A percentile compares a stretch with the other conserved stretches of the same genome.
phyloP scores from a whole-genome alignment of 2,113 vertebrate genomes.

The Globicephala melas region DNA sequence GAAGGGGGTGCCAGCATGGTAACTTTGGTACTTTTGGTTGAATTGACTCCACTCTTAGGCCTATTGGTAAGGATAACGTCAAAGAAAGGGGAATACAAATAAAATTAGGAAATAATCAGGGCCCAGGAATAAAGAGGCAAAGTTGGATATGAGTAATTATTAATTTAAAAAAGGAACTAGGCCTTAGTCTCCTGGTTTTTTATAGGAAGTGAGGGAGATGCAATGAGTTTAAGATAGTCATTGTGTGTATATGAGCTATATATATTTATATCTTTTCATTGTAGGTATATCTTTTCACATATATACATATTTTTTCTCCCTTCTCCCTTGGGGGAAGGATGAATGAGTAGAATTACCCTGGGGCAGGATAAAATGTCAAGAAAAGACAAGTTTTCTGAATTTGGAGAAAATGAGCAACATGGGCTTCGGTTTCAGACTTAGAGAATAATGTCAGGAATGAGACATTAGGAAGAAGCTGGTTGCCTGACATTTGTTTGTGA shows the following conservation, averaged over 20 bases:
- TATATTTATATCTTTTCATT: background rate
- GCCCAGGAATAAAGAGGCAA: background rate
- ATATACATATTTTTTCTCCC: background rate
- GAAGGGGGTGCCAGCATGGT: background rate
- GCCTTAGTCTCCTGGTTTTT: background rate
- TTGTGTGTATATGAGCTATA: background rate
- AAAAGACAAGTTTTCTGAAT: slow-evolving; percentile 50
- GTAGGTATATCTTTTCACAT: background rate
- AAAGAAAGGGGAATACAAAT: background rate
- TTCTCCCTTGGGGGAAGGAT: background rate
- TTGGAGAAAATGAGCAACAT: slow-evolving; percentile 46
- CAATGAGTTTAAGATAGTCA: background rate
- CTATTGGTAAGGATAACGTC: background rate
- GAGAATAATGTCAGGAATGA: slow-evolving; percentile 58
- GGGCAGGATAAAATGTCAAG: slow-evolving; percentile 51
- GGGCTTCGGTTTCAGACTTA: background rate
- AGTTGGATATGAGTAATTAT: background rate
- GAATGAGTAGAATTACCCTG: background rate
- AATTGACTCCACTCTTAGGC: background rate
- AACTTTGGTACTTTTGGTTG: background rate
- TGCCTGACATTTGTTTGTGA: slow-evolving; percentile 51
- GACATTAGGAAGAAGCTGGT: background rate
- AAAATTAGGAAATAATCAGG: background rate
- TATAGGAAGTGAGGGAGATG: background rate
- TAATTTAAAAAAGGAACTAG: background rate